Evolutionary conservation across 1,140 invertebrate genomes (phyloP).

Genomic region (Stenopsyche tienmushanensis): DNA sequence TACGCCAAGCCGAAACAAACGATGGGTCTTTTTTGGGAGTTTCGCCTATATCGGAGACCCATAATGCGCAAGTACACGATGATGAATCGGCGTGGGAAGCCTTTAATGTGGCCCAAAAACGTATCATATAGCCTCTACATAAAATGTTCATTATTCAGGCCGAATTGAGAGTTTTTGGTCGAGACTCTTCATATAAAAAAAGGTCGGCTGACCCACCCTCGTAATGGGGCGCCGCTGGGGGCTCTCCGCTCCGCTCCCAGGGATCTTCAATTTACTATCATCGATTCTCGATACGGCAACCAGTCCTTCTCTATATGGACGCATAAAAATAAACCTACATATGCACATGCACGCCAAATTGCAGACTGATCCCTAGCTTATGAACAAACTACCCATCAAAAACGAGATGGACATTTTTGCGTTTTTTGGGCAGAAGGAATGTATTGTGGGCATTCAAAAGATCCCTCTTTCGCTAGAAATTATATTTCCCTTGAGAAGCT

Average conservation of each 20-base stretch:
- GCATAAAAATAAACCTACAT: no score
- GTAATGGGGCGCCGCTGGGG: constrained; percentile 6
- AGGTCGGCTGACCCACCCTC: constrained; percentile 7
- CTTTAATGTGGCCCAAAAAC: constrained; percentile 1
- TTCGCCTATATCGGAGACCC: background rate
- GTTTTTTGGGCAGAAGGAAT: no score
- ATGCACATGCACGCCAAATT: no score
- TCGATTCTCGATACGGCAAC: constrained; percentile 6
- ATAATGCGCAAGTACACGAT: constrained; percentile 10
- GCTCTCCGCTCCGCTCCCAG: background rate
- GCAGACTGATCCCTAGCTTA: no score
- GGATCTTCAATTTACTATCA: constrained; percentile 19
- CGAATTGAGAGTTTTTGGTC: constrained; percentile 21
- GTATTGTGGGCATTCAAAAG: no score
- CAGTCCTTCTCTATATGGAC: no score
- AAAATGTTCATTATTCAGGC: constrained; percentile 28
- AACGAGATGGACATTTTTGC: no score
- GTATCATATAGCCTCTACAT: constrained; percentile 3
- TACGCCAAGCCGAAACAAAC: background rate
- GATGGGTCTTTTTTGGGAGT: constrained; percentile 1
- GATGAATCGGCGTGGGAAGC: constrained; percentile 2
- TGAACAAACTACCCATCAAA: no score
- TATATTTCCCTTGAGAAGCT: no score
- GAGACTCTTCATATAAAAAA: constrained; percentile 9
- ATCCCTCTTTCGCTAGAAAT: no score